A percentile compares a stretch with the other conserved stretches of the same genome.
phyloP scores from a whole-genome alignment of 1,140 invertebrate species.

The Cepaea nemoralis region DNA sequence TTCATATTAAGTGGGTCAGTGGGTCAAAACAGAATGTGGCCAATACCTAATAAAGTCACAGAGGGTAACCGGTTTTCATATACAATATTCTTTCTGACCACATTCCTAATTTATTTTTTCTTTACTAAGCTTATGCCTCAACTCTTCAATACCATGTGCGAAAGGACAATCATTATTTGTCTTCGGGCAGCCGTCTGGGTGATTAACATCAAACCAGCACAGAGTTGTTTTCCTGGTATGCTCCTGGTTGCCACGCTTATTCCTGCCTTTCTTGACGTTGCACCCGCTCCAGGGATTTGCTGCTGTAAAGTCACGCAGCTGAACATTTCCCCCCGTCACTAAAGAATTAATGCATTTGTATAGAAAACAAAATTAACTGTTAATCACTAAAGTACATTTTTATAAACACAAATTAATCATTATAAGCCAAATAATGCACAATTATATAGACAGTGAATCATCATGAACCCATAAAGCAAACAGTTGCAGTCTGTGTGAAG shows the following conservation, averaged over 20 bases:
- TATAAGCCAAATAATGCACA: no score
- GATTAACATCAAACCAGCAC: constrained; percentile 90
- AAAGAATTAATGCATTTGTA: constrained; percentile 32
- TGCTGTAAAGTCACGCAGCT: constrained; percentile 76
- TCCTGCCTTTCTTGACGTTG: constrained; percentile 31
- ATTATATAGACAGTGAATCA: no score
- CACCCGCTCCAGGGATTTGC: constrained; percentile 52
- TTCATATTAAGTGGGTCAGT: no score
- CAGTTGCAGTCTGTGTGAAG: no score
- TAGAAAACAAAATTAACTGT: no score
- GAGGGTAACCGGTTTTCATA: no score
- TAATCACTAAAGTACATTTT: no score
- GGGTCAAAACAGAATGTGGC: no score
- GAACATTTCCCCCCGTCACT: constrained; percentile 80
- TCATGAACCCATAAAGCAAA: no score
- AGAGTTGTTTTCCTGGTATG: constrained; percentile 75
- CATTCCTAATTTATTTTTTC: not conserved
- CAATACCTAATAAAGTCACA: no score
- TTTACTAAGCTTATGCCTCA: constrained; percentile 41
- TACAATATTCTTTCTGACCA: no score
- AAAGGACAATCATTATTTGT: constrained; percentile 79
- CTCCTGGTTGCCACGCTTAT: constrained; percentile 50
- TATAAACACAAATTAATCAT: no score
- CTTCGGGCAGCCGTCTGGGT: constrained; percentile 89
- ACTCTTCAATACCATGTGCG: constrained; percentile 75